A percentile compares a stretch with the other conserved stretches of the same genome.
phyloP scores from a whole-genome alignment of 2,888 invertebrate species.

The Polydrusus pterygomalis region DNA sequence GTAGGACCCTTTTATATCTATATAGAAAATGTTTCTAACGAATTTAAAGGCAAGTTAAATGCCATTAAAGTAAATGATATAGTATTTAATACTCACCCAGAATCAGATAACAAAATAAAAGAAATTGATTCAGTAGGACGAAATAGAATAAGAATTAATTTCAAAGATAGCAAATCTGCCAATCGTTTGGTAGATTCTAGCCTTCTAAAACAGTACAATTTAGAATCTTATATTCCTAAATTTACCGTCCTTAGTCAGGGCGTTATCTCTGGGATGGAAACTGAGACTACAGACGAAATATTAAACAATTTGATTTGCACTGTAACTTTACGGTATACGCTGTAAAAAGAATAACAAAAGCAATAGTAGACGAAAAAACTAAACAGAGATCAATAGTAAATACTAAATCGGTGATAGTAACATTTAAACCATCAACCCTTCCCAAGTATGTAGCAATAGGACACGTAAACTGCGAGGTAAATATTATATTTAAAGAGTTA shows the following conservation, averaged over 20 bases:
- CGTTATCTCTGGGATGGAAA: background rate
- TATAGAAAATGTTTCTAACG: too few relatives aligned
- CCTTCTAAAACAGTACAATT: background rate
- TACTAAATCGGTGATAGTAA: background rate
- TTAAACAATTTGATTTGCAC: too few relatives aligned
- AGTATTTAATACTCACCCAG: too few relatives aligned
- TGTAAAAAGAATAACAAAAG: too few relatives aligned
- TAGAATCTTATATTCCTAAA: slow-evolving; percentile 8
- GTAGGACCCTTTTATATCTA: too few relatives aligned
- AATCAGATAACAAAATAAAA: slow-evolving; percentile 8
- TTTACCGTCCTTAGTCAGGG: background rate
- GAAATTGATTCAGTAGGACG: slow-evolving; percentile 3
- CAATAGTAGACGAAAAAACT: too few relatives aligned
- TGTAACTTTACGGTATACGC: too few relatives aligned
- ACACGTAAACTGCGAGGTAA: slow-evolving; percentile 1
- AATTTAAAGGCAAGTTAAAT: slow-evolving; percentile 11
- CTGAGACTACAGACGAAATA: too few relatives aligned
- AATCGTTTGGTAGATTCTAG: background rate
- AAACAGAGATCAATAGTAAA: background rate
- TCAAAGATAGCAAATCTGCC: background rate
- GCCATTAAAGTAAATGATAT: background rate
- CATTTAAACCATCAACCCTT: background rate
- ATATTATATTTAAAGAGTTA: background rate
- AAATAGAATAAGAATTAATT: slow-evolving; percentile 3
- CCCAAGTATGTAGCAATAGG: slow-evolving; percentile 22